Conservation (phyloP, 2,888 invertebrate genomes). For the Yponomeuta cagnagella region DNA sequence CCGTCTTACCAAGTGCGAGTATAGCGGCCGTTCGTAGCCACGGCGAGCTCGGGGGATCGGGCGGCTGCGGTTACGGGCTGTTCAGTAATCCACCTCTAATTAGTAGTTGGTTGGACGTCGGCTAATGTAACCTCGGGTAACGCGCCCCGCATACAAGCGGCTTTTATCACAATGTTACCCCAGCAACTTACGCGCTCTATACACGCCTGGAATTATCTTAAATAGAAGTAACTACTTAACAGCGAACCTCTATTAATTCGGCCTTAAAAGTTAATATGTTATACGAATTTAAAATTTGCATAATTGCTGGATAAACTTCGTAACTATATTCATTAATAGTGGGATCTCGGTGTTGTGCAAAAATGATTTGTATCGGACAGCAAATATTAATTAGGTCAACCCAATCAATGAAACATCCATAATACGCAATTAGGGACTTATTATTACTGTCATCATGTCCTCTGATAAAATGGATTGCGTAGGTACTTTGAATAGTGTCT, state of each 20-base stretch:
- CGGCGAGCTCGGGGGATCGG: neutral
- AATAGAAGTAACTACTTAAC: neutral
- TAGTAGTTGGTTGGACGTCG: slow-evolving; percentile 55
- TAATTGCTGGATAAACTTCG: neutral
- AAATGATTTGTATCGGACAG: slow-evolving; percentile 3
- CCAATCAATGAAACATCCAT: neutral
- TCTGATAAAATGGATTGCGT: neutral
- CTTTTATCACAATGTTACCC: slow-evolving; percentile 47
- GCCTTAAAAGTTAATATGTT: neutral
- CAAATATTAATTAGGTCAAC: neutral
- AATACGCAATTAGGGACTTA: neutral
- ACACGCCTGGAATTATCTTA: slow-evolving; percentile 6
- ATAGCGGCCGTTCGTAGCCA: neutral
- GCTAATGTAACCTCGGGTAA: slow-evolving; percentile 46
- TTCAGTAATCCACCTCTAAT: slow-evolving; percentile 70
- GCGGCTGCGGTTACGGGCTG: slow-evolving; percentile 30
- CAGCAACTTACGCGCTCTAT: neutral
- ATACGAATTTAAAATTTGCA: neutral
- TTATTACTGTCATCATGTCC: slow-evolving; percentile 1
- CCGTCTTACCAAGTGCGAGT: neutral
- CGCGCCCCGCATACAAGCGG: slow-evolving; percentile 56
- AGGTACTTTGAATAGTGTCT: too few species aligned
- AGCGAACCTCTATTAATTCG: neutral
- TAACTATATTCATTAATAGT: slow-evolving; percentile 7
- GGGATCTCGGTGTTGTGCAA: neutral